These are phyloP conservation scores for Drosophila nebulosa DNA, from an alignment of 1,140 invertebrate genomes.

Conservation along the genomic window DNA sequence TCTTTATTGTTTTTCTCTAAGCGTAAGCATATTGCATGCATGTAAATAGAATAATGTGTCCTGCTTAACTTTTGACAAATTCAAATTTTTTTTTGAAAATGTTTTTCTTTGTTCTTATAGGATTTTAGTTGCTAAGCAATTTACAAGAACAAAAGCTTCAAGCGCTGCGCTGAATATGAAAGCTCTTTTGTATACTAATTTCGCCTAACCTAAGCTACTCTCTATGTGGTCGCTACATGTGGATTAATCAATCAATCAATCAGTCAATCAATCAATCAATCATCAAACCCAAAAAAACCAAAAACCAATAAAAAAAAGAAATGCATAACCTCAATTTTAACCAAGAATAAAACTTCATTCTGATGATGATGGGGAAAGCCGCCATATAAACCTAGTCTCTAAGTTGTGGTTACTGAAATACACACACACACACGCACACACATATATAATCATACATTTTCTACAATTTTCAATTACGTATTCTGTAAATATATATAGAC, in stretches of 20 bases:
- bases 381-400: neutral
- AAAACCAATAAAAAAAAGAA: conserved; percentile 8
- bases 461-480: neutral
- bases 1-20: neutral
- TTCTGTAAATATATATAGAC: neutral
- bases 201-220: conserved; percentile 70
- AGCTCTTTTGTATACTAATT: conserved; percentile 79
- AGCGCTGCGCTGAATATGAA: conserved; percentile 65
- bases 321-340: conserved; percentile 47
- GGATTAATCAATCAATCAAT: conserved; percentile 47
- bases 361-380: neutral
- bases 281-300: neutral
- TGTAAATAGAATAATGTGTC: conserved; percentile 47
- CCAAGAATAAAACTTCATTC: neutral
- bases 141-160: conserved; percentile 64
- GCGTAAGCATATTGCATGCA: neutral
- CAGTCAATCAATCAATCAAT: neutral
- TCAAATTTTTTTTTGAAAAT: conserved; percentile 41
- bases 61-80: conserved; percentile 52
- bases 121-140: conserved; percentile 81
- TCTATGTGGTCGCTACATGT: conserved; percentile 77
- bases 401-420: neutral
- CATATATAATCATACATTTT: neutral
- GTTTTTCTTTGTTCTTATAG: conserved; percentile 79
- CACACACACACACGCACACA: neutral